Conservation (phyloP, 2,113 vertebrate species). For the Zosterops borbonicus region DNA sequence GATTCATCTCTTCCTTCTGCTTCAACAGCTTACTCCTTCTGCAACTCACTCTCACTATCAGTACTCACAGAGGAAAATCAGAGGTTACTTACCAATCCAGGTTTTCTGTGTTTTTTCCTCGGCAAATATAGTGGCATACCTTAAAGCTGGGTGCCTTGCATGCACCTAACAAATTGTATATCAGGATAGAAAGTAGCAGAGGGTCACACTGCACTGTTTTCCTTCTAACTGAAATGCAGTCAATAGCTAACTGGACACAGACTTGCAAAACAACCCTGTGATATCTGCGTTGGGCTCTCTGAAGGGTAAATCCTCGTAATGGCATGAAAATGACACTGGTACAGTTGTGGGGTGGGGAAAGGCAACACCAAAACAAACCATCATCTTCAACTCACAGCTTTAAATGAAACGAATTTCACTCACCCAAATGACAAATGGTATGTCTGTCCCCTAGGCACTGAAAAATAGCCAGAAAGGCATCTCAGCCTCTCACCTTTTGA, state of each 20-base stretch:
- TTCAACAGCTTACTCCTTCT: not conserved
- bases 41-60: not conserved
- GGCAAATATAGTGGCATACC: not conserved
- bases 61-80: not conserved
- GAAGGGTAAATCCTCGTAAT: not conserved
- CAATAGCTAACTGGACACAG: not conserved
- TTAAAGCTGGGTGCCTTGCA: not conserved
- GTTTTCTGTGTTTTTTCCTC: not conserved
- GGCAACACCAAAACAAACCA: not conserved
- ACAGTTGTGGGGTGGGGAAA: not conserved
- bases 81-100: accelerated
- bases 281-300: not conserved
- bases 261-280: not conserved
- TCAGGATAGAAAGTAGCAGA: not conserved
- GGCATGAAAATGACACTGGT: not conserved
- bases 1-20: not conserved
- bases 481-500: not conserved
- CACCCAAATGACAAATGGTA: not conserved
- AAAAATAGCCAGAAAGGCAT: not conserved
- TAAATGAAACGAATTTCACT: not conserved
- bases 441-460: not conserved
- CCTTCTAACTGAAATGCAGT: not conserved
- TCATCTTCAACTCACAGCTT: not conserved
- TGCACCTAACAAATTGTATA: no score
- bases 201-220: not conserved